Evolutionary conservation across 1,140 invertebrate genomes (phyloP), one percentile per base, ranked within the genome.

Genomic region (Bombus sylvicola): DNA sequence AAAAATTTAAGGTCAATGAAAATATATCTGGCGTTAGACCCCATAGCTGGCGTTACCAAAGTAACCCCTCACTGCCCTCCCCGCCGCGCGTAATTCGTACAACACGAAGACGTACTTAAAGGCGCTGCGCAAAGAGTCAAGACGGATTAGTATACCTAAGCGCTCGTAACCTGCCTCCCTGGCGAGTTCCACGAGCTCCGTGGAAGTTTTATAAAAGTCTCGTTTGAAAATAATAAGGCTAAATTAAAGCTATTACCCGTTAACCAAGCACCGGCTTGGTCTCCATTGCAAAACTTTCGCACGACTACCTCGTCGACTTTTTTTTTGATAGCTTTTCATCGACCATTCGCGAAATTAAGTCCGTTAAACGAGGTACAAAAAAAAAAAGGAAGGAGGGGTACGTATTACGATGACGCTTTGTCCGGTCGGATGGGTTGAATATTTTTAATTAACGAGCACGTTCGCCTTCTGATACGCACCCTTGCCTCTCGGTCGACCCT

Each of bases 211-310:
- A 79, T 84, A 74, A 90, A 90, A 88, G 77, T 90, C 90, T 15
- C 62, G 39, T 69, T n/a, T 68, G 83, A 81, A 87, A 90, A 90
- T 90, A 90, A 90, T 90, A 90, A 88, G 83, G 66, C 71, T 90
- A 81, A 90, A 90, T 90, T 90, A 86, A 90, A 87, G 80, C 87
- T 90, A 90, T 90, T 90, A 90, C 79, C 79, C 47, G 81, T 90
- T 90, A 88, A 88, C 89, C 59, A 39, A 81, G 41, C 43, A 68
- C n/a, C 43, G 74, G 53, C 15, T 47, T 47, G 31, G 37, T 79
- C 81, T 80, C 82, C 88, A 86, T 90, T 84, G 78, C 81, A 25
- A 83, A 90, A 90, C 72, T 90, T 90, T 84, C 39, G 78, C 59
- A 81, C 79, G 41, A 28, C 78, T 28, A 41, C 75, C n/a, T 77